Percentiles rank a stretch among this genome's conserved stretches.
These are phyloP conservation scores for Agrotis exclamationis DNA, from an alignment of 2,888 invertebrate species.

Conservation along the genomic window DNA sequence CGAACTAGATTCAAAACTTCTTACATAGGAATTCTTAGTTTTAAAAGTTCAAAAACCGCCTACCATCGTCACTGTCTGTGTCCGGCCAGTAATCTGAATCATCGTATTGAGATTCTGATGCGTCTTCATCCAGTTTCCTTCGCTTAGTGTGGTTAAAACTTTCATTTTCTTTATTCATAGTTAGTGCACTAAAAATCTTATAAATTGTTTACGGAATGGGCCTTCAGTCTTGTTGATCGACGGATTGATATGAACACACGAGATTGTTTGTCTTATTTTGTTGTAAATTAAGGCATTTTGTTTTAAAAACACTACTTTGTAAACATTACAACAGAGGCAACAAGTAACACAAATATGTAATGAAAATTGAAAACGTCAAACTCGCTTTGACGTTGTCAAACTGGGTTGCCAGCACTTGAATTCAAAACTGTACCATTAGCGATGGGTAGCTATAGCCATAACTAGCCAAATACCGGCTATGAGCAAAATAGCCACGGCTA, in stretches of 20 bases:
- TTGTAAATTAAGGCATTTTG: conserved; percentile 57
- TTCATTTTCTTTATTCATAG: conserved; percentile 85
- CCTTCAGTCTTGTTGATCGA: conserved; percentile 48
- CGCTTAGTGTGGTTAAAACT: conserved; percentile 77
- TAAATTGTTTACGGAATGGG: conserved; percentile 45
- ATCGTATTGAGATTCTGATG: conserved; percentile 77
- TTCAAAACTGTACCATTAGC: background rate
- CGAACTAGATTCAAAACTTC: conserved; percentile 24
- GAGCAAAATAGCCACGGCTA: no score
- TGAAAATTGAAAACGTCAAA: conserved; percentile 21
- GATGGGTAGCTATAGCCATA: no score
- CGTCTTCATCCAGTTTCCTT: conserved; percentile 77
- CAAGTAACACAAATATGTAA: conserved; percentile 51
- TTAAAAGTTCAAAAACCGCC: conserved; percentile 38
- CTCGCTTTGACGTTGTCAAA: conserved; percentile 31
- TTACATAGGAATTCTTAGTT: conserved; percentile 14
- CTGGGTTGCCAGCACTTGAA: conserved; percentile 24
- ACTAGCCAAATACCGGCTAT: no score
- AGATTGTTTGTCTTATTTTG: conserved; percentile 49
- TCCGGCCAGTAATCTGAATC: conserved; percentile 86
- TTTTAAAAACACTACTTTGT: conserved; percentile 61
- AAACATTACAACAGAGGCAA: conserved; percentile 67
- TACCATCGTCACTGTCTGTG: conserved; percentile 82
- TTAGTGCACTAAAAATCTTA: conserved; percentile 45
- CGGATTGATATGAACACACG: conserved; percentile 49